Percentiles rank a stretch among this genome's conserved stretches.
These are phyloP conservation scores for Chionoecetes opilio DNA, from an alignment of 1,140 invertebrate species.

Conservation along the genomic window DNA sequence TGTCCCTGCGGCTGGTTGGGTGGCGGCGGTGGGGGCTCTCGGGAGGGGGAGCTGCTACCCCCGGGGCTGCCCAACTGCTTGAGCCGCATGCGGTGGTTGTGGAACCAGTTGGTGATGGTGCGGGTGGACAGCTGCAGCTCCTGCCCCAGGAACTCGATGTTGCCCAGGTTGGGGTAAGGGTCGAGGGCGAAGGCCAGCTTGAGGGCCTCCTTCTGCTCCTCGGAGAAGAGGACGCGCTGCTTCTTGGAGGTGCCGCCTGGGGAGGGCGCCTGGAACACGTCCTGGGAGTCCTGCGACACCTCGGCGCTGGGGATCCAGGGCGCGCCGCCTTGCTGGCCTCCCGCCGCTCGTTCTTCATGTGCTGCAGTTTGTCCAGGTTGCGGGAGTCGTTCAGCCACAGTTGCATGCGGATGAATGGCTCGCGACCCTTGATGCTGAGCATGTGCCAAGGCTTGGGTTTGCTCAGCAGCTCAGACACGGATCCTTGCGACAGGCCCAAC, in stretches of 20 bases:
- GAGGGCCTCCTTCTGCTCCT: slow-evolving; percentile 98
- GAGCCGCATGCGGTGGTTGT: slow-evolving; percentile 99
- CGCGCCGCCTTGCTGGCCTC: slow-evolving; percentile 94
- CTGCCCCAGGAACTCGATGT: slow-evolving; percentile 96
- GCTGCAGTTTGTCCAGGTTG: slow-evolving; percentile 91
- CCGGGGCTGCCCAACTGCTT: slow-evolving; percentile 87
- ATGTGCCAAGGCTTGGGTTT: slow-evolving; percentile 99
- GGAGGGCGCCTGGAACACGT: slow-evolving; percentile 92
- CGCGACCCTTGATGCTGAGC: slow-evolving; percentile 98
- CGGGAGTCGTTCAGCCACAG: slow-evolving; percentile 97
- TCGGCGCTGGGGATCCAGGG: slow-evolving; percentile 82
- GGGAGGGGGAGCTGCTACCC: slow-evolving; percentile 60
- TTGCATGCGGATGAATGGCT: slow-evolving; percentile 99
- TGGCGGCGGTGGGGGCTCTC: slow-evolving; percentile 68
- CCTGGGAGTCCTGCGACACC: slow-evolving; percentile 94
- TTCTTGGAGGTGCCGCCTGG: slow-evolving; percentile 89
- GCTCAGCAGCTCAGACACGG: slow-evolving; percentile 97
- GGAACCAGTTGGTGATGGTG: slow-evolving; percentile 99
- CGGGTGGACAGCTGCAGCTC: slow-evolving; percentile 96
- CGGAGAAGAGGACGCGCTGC: slow-evolving; percentile 97
- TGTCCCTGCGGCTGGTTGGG: slow-evolving; percentile 80
- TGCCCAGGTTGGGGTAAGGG: slow-evolving; percentile 97
- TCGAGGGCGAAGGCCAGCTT: slow-evolving; percentile 96
- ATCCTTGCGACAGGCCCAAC: slow-evolving; percentile 97
- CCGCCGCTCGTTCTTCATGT: slow-evolving; percentile 94